Evolutionary conservation across 2,888 invertebrate genomes (phyloP).

Genomic region (Orthosia gothica): DNA sequence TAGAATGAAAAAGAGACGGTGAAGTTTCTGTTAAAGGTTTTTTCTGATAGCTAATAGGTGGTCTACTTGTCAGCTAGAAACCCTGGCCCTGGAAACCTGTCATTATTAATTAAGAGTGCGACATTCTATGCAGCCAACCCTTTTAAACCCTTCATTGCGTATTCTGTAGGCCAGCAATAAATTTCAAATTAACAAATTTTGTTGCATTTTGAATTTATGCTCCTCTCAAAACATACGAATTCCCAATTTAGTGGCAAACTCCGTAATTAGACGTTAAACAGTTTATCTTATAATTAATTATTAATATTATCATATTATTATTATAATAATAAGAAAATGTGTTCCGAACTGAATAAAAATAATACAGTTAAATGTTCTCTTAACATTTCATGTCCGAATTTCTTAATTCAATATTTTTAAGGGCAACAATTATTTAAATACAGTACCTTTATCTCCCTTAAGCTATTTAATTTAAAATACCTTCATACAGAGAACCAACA

Average conservation of each 20-base stretch:
- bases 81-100: slow-evolving; percentile 35
- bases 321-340: slow-evolving; percentile 4
- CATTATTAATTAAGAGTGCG: slow-evolving; percentile 59
- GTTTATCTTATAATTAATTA: slow-evolving; percentile 23
- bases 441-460: slow-evolving; percentile 14
- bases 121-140: slow-evolving; percentile 46
- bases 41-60: too few species aligned
- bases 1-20: too few species aligned
- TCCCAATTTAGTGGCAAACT: slow-evolving; percentile 34
- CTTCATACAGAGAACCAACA: slow-evolving; percentile 4
- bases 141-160: slow-evolving; percentile 58
- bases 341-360: slow-evolving; percentile 16
- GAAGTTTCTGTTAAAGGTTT: too few species aligned
- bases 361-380: slow-evolving; percentile 4
- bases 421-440: slow-evolving; percentile 30
- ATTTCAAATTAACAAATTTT: slow-evolving; percentile 65
- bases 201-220: slow-evolving; percentile 63
- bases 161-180: slow-evolving; percentile 60
- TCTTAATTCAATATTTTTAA: slow-evolving; percentile 35
- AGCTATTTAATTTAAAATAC: slow-evolving; percentile 42
- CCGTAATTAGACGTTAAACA: slow-evolving; percentile 33
- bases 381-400: slow-evolving; percentile 22
- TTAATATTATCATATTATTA: slow-evolving; percentile 22
- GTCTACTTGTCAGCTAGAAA: neutral
- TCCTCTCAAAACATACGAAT: slow-evolving; percentile 57